Evolutionary conservation across 2,888 invertebrate species (phyloP).

Genomic region (Mythimna ferrago): DNA sequence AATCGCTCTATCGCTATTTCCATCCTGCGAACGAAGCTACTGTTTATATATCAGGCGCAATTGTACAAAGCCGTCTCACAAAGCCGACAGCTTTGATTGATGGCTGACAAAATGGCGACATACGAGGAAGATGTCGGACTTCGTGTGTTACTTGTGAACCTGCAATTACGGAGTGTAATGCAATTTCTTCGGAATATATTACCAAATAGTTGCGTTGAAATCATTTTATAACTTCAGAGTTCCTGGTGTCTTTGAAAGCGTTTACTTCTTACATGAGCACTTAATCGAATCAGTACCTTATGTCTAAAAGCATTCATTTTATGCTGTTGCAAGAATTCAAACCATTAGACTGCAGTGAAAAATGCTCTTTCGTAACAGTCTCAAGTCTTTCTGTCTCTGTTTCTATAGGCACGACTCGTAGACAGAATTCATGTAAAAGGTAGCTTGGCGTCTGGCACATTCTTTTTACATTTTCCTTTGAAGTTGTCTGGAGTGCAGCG

Average conservation of each 20-base stretch:
- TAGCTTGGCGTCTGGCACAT: conserved; percentile 24
- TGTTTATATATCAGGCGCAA: conserved; percentile 35
- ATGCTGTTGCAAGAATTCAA: background rate
- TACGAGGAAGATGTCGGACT: conserved; percentile 48
- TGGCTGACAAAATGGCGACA: conserved; percentile 57
- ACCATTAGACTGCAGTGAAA: background rate
- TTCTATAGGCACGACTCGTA: conserved; percentile 2
- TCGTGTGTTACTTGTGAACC: conserved; percentile 19
- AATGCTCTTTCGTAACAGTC: background rate
- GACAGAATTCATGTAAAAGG: conserved; percentile 39
- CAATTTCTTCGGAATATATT: conserved; percentile 29
- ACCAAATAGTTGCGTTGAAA: background rate
- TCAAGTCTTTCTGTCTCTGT: background rate
- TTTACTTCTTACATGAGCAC: background rate
- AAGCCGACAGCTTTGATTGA: conserved; percentile 54
- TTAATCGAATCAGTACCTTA: background rate
- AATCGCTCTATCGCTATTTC: conserved; percentile 53
- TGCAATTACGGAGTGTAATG: conserved; percentile 19
- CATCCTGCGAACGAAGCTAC: conserved; percentile 34
- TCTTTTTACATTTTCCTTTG: conserved; percentile 38
- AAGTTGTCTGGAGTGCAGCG: conserved; percentile 30
- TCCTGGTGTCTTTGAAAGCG: background rate
- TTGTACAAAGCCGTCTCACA: conserved; percentile 50
- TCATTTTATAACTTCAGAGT: background rate
- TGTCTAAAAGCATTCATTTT: background rate